Percentiles rank a stretch among this genome's conserved stretches.
Conservation (phyloP, 2,797 vertebrate species). For the Pangasius djambal region DNA sequence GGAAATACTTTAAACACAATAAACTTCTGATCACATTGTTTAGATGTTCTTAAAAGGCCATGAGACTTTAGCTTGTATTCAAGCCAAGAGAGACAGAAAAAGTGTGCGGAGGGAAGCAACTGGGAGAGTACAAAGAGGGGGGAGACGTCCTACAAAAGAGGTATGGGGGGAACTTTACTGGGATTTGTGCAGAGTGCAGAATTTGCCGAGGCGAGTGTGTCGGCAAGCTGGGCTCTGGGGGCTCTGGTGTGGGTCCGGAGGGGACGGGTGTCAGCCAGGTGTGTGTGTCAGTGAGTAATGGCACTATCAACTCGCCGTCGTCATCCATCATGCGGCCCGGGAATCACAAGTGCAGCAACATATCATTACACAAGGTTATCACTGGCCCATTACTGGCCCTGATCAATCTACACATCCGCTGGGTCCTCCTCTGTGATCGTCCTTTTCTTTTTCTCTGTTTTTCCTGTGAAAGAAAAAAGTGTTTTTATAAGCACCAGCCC, state of each 20-base stretch:
- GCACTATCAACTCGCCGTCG: conserved; percentile 90
- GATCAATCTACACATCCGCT: conserved; percentile 55
- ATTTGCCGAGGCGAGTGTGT: conserved; percentile 71
- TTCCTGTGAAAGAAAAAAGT: conserved; percentile 9
- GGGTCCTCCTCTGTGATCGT: conserved; percentile 34
- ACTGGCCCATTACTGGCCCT: conserved; percentile 73
- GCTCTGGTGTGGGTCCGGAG: conserved; percentile 74
- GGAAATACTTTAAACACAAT: neutral
- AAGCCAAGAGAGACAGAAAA: neutral
- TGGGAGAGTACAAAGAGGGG: neutral
- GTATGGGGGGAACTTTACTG: conserved; percentile 49
- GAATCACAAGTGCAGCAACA: conserved; percentile 78
- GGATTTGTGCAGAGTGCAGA: conserved; percentile 73
- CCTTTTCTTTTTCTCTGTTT: conserved; percentile 60
- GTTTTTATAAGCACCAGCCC: neutral
- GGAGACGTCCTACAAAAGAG: conserved; percentile 61
- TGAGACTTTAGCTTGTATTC: neutral
- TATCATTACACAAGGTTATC: conserved; percentile 93
- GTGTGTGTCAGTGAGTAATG: conserved; percentile 95
- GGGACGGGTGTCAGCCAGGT: conserved; percentile 88
- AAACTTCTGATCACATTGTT: neutral
- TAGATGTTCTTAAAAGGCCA: neutral
- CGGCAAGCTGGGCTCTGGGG: conserved; percentile 77
- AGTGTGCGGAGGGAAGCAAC: neutral
- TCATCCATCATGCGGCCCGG: conserved; percentile 92